Base-by-base conservation (phyloP, 2,888 invertebrate genomes). In the Ectemnius continuus region DNA sequence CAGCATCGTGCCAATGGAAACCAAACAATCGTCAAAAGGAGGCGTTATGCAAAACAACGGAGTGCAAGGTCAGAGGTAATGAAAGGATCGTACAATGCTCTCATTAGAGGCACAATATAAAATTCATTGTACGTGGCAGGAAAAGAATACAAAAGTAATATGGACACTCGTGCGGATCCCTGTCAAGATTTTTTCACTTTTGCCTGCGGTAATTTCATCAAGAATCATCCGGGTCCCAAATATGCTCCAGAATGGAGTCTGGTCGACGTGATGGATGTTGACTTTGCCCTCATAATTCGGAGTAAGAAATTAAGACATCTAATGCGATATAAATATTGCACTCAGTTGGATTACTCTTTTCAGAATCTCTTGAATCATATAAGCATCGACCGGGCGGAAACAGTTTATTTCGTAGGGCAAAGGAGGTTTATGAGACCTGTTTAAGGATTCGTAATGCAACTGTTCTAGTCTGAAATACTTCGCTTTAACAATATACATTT, bases 151-250 rank as follows among this genome's bases (percentile, higher is more conserved):
- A 36, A 14, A 2, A 60, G 36, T 16, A n/a, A 23, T 28, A n/a
- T 60, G 16, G 28, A 36, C 6, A 6, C 4, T n/a, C 6, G 8
- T 0, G 36, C 14, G 28, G 36, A 36, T 4, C 60, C 60, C 16
- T 60, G 60, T 45, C 4, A n/a, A 2, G 16, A 60, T 36, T 60
- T 60, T 36, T 60, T 28, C 36, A n/a, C 26, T n/a, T 60, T 28
- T 36, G 60, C 36, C n/a, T 60, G 60, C n/a, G 14, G 28, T 36
- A 16, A 16, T 8, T 60, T 28, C n/a, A 16, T 1, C 6, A 60
- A 60, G 3, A 14, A 60, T 6, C 13, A 60, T 60, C 36, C 60
- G 6, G 14, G 36, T 14, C 59, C 23, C 23, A 23, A 23, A 23
- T 23, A 23, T 23, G 23, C 23, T 23, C 13, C 13, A 14, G 23